Conservation (phyloP, 2,797 vertebrate species). For the Zalophus californianus region DNA sequence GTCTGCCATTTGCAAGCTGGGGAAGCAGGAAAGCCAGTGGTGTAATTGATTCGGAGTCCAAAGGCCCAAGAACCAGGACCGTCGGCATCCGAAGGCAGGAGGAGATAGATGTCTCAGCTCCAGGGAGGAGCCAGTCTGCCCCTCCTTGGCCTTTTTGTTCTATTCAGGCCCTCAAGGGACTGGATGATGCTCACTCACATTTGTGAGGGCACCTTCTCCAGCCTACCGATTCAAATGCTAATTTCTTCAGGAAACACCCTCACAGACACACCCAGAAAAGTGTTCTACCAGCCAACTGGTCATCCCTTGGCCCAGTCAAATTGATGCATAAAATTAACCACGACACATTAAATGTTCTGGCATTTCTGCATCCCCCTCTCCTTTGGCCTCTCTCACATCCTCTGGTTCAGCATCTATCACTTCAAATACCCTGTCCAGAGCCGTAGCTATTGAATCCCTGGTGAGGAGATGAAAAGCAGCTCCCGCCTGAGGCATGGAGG, state of each 20-base stretch:
- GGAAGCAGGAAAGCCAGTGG: neutral
- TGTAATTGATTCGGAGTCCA: neutral
- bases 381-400: neutral
- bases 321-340: neutral
- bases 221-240: neutral
- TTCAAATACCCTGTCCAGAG: neutral
- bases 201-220: neutral
- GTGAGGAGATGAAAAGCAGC: neutral
- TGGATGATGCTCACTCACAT: neutral
- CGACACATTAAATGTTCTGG: neutral
- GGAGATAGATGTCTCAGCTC: neutral
- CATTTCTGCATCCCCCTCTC: neutral
- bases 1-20: neutral
- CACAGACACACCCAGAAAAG: neutral
- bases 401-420: neutral
- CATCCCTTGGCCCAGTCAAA: neutral
- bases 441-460: neutral
- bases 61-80: neutral
- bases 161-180: neutral
- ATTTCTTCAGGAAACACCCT: neutral
- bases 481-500: neutral
- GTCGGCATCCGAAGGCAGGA: neutral
- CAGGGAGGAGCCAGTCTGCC: too few relatives aligned
- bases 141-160: neutral
- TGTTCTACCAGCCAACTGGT: neutral